Evolutionary conservation across 2,113 vertebrate genomes (phyloP).

Genomic region (Oxyura jamaicensis): DNA sequence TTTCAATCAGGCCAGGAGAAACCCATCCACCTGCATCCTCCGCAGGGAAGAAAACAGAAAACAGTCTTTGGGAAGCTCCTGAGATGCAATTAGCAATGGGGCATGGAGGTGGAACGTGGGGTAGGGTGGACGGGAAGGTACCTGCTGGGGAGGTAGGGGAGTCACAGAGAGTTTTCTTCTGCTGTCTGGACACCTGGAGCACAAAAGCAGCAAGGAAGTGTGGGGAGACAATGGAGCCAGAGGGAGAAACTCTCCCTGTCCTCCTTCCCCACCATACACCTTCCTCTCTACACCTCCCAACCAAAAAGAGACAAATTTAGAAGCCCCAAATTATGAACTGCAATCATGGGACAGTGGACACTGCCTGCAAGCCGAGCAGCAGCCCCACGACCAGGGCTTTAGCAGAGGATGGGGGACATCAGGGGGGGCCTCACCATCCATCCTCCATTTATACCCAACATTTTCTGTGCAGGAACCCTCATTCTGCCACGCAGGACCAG

Average conservation of each 20-base stretch:
- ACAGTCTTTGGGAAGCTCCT: background rate
- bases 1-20: background rate
- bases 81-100: background rate
- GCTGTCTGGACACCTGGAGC: background rate
- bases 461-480: background rate
- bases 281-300: background rate
- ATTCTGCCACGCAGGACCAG: background rate
- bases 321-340: background rate
- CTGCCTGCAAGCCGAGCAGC: accelerated
- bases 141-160: background rate
- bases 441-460: accelerated
- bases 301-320: slow-evolving; percentile 45
- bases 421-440: accelerated
- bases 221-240: background rate
- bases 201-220: background rate
- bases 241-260: background rate
- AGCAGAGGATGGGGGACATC: background rate
- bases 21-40: background rate
- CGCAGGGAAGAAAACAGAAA: accelerated
- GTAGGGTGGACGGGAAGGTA: background rate
- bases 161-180: background rate
- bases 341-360: background rate
- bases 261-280: background rate
- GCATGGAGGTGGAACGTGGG: accelerated
- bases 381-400: background rate